Evolutionary conservation across 2,797 vertebrate species (phyloP).

Genomic region (Chloroceryle inda): DNA sequence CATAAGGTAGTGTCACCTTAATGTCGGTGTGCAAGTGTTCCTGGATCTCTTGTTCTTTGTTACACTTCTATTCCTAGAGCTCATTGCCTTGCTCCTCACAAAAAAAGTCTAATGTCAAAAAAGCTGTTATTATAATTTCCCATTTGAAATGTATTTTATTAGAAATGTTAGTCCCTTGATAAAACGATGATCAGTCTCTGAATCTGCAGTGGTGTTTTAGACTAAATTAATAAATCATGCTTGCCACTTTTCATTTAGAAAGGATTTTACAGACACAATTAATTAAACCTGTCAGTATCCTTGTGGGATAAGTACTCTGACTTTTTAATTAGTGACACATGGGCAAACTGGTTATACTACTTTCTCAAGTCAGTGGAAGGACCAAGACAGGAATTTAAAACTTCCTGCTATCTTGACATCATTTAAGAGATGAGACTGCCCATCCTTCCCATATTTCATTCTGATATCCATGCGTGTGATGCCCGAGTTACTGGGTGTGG

Average conservation of each 20-base stretch:
- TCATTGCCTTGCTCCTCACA: neutral
- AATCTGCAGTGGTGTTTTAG: conserved; percentile 34
- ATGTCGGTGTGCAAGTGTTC: neutral
- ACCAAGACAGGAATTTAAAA: conserved; percentile 3
- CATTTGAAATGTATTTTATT: conserved; percentile 42
- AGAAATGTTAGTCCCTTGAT: conserved; percentile 43
- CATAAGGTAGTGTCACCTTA: neutral
- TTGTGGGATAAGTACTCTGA: neutral
- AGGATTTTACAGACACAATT: conserved; percentile 54
- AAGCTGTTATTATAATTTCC: conserved; percentile 10
- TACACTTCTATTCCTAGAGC: conserved; percentile 25
- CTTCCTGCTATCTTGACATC: neutral
- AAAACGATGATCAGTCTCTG: conserved; percentile 3
- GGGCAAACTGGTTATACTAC: conserved; percentile 4
- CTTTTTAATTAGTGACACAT: neutral
- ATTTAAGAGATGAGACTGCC: neutral
- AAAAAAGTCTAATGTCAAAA: conserved; percentile 21
- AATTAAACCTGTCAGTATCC: conserved; percentile 45
- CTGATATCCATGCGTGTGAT: neutral
- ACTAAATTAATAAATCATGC: conserved; percentile 49
- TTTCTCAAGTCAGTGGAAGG: neutral
- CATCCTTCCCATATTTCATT: neutral
- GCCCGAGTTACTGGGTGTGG: neutral
- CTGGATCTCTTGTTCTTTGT: conserved; percentile 18
- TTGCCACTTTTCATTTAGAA: conserved; percentile 56